Conservation (phyloP, 2,888 invertebrate species). For the Gymnocheta viridis region DNA sequence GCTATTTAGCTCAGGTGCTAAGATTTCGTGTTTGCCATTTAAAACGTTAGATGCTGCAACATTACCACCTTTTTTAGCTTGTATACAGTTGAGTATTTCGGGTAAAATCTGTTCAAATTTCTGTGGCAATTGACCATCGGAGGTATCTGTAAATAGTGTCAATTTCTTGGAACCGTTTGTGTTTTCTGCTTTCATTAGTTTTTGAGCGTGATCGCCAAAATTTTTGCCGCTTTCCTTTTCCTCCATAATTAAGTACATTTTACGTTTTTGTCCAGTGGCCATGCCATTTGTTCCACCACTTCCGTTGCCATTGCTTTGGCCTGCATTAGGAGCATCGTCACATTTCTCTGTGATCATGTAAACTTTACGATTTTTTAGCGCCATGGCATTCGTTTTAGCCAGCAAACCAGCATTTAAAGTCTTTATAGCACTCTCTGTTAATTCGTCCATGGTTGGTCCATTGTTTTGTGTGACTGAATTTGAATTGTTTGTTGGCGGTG, state of each 20-base stretch:
- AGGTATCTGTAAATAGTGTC: slow-evolving; percentile 79
- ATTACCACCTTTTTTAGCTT: slow-evolving; percentile 70
- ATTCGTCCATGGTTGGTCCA: slow-evolving; percentile 61
- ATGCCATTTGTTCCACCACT: slow-evolving; percentile 54
- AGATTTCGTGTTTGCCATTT: slow-evolving; percentile 12
- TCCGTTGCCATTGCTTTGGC: slow-evolving; percentile 49
- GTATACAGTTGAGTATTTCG: slow-evolving; percentile 78
- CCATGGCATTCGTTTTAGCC: slow-evolving; percentile 65
- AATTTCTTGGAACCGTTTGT: slow-evolving; percentile 75
- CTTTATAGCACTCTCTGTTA: slow-evolving; percentile 65
- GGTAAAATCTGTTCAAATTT: slow-evolving; percentile 79
- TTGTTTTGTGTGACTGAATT: slow-evolving; percentile 15
- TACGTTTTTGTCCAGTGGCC: slow-evolving; percentile 74
- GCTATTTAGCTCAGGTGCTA: slow-evolving; percentile 11
- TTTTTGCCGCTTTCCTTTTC: slow-evolving; percentile 72
- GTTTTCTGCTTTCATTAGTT: slow-evolving; percentile 66
- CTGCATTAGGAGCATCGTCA: slow-evolving; percentile 63
- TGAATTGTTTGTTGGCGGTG: slow-evolving; percentile 69
- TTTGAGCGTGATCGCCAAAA: slow-evolving; percentile 32
- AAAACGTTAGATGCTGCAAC: not conserved
- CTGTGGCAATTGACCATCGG: slow-evolving; percentile 76
- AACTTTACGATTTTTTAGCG: slow-evolving; percentile 76
- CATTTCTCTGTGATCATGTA: slow-evolving; percentile 79
- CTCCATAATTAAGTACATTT: slow-evolving; percentile 79
- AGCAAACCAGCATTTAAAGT: slow-evolving; percentile 64